These are phyloP conservation scores for Olivierus martensii DNA, from an alignment of 1,140 invertebrate genomes.

Conservation along the genomic window DNA sequence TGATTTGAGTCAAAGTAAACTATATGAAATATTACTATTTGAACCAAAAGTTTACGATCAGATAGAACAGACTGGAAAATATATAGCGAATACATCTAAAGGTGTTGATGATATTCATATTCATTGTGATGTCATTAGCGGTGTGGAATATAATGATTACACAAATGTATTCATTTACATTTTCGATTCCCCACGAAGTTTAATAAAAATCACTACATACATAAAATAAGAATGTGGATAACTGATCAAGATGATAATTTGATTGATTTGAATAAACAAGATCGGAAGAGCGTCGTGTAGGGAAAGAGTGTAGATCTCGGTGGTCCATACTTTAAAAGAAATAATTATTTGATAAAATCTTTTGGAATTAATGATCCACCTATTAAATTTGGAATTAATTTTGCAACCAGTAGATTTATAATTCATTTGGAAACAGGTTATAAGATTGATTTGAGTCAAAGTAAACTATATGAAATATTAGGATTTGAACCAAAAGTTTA, in stretches of 20 bases:
- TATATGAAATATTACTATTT: neutral
- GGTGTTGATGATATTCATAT: conserved; percentile 1
- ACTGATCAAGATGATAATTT: neutral
- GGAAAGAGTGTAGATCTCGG: too few species aligned
- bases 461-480: conserved; percentile 1
- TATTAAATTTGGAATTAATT: conserved; percentile 1
- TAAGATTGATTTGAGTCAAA: conserved; percentile 1
- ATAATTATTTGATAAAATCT: neutral
- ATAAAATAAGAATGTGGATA: neutral
- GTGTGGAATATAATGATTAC: neutral
- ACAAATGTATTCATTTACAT: neutral
- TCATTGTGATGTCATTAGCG: neutral
- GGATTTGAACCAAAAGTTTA: conserved; percentile 1
- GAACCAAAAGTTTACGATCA: conserved; percentile 1
- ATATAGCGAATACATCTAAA: neutral
- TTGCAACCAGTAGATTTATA: neutral
- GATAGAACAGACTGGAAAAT: neutral
- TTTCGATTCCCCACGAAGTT: too few species aligned
- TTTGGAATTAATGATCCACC: neutral
- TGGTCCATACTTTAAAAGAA: too few species aligned
- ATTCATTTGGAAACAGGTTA: neutral
- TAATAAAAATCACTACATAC: too few species aligned
- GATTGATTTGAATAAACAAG: neutral
- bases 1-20: neutral
- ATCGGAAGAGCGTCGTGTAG: too few species aligned